Evolutionary conservation across 2,888 invertebrate genomes (phyloP).

Genomic region (Flexamia atlantica): DNA sequence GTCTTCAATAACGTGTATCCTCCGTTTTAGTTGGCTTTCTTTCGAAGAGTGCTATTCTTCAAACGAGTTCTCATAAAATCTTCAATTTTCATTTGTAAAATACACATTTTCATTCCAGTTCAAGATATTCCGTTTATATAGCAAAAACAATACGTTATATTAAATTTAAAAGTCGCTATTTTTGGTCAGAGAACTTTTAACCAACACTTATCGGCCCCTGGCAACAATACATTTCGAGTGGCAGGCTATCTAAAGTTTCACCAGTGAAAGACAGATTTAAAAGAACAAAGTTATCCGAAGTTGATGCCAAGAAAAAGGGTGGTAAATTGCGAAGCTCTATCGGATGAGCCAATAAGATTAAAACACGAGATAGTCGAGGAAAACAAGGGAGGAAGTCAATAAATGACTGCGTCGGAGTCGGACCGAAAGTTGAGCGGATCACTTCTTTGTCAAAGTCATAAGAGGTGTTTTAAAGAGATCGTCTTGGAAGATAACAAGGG

Average conservation of each 20-base stretch:
- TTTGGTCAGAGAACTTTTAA: neutral
- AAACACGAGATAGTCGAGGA: slow-evolving; percentile 24
- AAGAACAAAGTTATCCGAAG: slow-evolving; percentile 29
- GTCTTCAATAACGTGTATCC: neutral
- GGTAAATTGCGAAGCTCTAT: slow-evolving; percentile 41
- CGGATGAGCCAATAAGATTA: slow-evolving; percentile 41
- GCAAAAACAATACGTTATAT: no score
- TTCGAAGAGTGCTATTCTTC: neutral
- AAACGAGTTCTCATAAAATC: neutral
- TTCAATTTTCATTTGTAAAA: no score
- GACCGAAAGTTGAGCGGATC: neutral
- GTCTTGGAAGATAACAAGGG: no score
- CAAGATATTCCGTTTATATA: no score
- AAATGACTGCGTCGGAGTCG: slow-evolving; percentile 16
- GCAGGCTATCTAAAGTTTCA: slow-evolving; percentile 39
- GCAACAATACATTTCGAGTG: slow-evolving; percentile 5
- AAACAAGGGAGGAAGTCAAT: slow-evolving; percentile 38
- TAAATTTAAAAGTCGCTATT: no score
- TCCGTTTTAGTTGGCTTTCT: neutral
- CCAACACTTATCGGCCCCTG: slow-evolving; percentile 2
- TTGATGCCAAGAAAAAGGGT: slow-evolving; percentile 38
- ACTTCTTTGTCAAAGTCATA: slow-evolving; percentile 11
- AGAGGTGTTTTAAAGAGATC: neutral
- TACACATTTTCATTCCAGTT: no score
- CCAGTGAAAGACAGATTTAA: slow-evolving; percentile 27